phyloP scores from a whole-genome alignment of 2,888 invertebrate genomes.

The Halictus ligatus region DNA sequence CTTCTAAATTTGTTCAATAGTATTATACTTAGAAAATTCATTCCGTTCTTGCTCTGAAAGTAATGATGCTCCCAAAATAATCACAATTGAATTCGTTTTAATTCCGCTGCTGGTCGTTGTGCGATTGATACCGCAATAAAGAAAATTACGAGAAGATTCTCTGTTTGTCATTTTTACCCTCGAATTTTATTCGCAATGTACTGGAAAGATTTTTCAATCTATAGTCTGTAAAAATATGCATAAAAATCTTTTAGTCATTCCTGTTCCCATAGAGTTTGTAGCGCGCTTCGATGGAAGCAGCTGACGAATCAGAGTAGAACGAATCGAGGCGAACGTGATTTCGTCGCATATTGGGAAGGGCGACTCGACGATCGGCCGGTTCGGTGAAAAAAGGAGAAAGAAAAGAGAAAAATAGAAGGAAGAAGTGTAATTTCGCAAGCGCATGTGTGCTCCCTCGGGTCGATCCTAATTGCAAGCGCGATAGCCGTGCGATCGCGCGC shows the following conservation, averaged over 20 bases:
- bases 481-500: conserved; percentile 10
- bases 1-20: no score
- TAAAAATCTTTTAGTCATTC: neutral
- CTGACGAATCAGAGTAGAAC: neutral
- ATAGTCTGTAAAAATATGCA: neutral
- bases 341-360: neutral
- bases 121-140: no score
- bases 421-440: conserved; percentile 45
- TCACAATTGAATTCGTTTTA: neutral
- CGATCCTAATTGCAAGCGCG: conserved; percentile 52
- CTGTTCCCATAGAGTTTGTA: neutral
- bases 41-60: neutral
- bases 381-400: neutral
- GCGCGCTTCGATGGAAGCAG: neutral
- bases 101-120: no score
- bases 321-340: neutral
- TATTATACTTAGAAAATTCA: neutral
- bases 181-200: neutral
- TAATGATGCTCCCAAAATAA: no score
- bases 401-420: neutral
- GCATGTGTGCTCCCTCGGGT: conserved; percentile 39
- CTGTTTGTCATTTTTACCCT: no score
- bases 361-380: neutral
- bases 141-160: no score
- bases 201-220: neutral